Conservation (phyloP, 2,888 invertebrate species). For the Amiota minor region DNA sequence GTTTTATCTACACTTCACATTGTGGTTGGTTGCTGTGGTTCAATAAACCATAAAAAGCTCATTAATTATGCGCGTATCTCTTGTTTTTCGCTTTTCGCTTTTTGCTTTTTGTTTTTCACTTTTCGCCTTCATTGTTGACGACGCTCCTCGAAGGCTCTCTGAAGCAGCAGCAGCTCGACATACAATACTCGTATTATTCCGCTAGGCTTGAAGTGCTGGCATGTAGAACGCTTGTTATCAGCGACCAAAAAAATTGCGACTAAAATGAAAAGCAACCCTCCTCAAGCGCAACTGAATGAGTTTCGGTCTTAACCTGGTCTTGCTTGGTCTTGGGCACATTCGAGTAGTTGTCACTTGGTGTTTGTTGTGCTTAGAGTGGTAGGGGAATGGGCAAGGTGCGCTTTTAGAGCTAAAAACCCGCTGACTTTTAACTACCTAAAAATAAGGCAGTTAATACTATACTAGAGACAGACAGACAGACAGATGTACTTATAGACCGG, state of each 20-base stretch:
- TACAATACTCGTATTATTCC: background rate
- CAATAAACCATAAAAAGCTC: constrained; percentile 73
- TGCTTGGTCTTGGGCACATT: background rate
- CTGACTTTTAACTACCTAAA: constrained; percentile 14
- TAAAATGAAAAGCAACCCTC: background rate
- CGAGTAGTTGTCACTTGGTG: background rate
- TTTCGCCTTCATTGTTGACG: background rate
- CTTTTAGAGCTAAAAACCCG: constrained; percentile 5
- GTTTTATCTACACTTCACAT: constrained; percentile 37
- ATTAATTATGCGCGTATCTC: constrained; percentile 72
- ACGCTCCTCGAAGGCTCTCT: constrained; percentile 46
- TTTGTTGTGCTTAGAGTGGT: background rate
- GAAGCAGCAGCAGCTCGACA: background rate
- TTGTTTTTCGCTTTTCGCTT: constrained; percentile 39
- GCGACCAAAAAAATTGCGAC: background rate
- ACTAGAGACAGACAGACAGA: background rate
- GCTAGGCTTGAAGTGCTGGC: background rate
- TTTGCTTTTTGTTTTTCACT: background rate
- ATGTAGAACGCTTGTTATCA: constrained; percentile 19
- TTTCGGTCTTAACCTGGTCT: background rate
- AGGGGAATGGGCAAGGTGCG: constrained; percentile 7
- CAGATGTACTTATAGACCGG: background rate
- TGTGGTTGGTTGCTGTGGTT: constrained; percentile 55
- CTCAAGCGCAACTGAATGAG: background rate
- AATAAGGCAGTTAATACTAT: background rate